Conservation (phyloP, 2,797 vertebrate genomes). For the Rostrhamus sociabilis region DNA sequence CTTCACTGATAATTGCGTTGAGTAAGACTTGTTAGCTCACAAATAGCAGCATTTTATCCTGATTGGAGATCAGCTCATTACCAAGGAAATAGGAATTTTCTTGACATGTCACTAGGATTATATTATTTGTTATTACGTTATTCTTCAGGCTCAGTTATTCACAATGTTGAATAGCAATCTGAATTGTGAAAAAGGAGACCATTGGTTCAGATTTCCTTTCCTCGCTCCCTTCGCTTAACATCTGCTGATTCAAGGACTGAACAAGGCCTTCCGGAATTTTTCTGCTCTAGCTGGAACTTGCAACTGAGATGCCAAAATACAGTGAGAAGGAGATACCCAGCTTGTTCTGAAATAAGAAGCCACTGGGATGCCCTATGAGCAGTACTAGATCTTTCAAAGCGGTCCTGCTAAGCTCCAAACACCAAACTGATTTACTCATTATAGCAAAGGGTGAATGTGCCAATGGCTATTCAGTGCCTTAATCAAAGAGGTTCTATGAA, state of each 20-base stretch:
- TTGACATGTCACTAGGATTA: not conserved
- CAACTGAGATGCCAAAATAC: not conserved
- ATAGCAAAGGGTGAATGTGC: not conserved
- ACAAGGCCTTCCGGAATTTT: not conserved
- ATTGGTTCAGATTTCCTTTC: not conserved
- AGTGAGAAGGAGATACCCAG: not conserved
- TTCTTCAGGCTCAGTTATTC: not conserved
- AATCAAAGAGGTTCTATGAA: not conserved
- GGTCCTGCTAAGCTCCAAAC: not conserved
- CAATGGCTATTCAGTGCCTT: not conserved
- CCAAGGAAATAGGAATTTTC: not conserved
- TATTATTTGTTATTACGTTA: not conserved
- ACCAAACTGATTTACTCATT: not conserved
- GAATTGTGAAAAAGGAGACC: not conserved
- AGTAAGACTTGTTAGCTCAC: not conserved
- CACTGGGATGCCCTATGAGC: rapidly evolving
- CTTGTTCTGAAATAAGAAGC: not conserved
- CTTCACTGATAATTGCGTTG: not conserved
- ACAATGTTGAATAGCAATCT: not conserved
- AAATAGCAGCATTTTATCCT: not conserved
- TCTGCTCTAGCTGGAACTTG: not conserved
- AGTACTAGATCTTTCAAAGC: not conserved
- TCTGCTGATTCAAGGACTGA: not conserved
- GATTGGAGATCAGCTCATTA: not conserved
- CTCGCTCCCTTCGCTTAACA: not conserved